phyloP scores from a whole-genome alignment of 2,113 vertebrate genomes.

The Jacana jacana region DNA sequence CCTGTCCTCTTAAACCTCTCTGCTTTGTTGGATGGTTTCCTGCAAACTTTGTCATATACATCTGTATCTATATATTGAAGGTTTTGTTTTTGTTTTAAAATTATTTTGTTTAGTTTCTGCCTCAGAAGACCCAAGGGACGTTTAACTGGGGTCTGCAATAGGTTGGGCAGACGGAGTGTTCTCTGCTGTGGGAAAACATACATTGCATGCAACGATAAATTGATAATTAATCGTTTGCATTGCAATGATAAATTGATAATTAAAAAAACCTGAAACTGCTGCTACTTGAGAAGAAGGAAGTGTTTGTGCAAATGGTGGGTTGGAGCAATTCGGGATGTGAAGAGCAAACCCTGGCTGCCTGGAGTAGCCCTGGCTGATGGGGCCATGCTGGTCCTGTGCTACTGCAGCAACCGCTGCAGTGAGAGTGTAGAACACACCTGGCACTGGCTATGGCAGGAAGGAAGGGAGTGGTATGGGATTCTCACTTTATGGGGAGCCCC shows the following conservation, averaged over 20 bases:
- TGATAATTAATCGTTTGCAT: no score
- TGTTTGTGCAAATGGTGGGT: background rate
- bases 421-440: background rate
- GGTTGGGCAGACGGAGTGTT: background rate
- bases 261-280: background rate
- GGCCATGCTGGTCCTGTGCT: background rate
- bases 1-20: background rate
- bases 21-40: background rate
- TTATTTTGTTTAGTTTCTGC: background rate
- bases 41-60: background rate
- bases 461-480: background rate
- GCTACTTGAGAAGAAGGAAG: background rate
- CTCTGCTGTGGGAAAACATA: background rate
- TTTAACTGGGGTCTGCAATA: background rate
- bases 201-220: background rate
- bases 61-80: background rate
- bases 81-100: background rate
- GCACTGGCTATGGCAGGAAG: fast-evolving
- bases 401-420: background rate
- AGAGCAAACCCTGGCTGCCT: background rate
- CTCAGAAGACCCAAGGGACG: background rate
- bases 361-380: background rate
- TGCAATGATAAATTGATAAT: no score
- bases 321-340: background rate
- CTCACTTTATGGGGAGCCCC: background rate